Percentiles rank a stretch among this genome's conserved stretches.
These are phyloP conservation scores for Geotrypetes seraphini DNA, from an alignment of 2,797 vertebrate species.

Conservation along the genomic window DNA sequence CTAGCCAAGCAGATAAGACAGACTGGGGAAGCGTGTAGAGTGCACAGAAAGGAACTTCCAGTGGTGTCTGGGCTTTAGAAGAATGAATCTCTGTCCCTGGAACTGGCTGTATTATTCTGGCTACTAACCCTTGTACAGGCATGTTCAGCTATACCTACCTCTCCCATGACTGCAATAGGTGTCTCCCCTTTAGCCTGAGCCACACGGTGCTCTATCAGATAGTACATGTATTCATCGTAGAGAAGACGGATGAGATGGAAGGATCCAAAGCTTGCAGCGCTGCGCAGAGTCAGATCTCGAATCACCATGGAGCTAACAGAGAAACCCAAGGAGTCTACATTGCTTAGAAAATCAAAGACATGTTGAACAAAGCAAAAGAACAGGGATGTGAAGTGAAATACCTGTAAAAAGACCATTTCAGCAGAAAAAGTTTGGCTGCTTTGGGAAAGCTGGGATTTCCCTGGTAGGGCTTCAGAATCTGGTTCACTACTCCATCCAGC, in stretches of 20 bases:
- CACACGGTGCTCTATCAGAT: conserved; percentile 83
- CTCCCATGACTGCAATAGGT: conserved; percentile 86
- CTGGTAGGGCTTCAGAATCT: conserved; percentile 79
- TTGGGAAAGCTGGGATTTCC: conserved; percentile 69
- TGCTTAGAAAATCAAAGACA: too few relatives aligned
- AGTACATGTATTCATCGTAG: conserved; percentile 93
- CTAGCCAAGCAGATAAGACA: too few relatives aligned
- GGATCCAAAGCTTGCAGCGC: conserved; percentile 83
- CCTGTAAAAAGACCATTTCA: conserved; percentile 95
- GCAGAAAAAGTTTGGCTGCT: conserved; percentile 83
- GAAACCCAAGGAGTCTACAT: too few relatives aligned
- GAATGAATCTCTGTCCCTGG: too few relatives aligned
- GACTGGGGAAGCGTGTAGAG: too few relatives aligned
- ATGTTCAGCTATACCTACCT: too few relatives aligned
- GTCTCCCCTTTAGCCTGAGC: conserved; percentile 83
- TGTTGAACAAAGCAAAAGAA: too few relatives aligned
- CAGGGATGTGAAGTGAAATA: conserved; percentile 31
- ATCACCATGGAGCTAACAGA: conserved; percentile 80
- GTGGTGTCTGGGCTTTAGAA: too few relatives aligned
- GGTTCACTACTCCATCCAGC: conserved; percentile 75
- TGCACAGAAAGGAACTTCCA: too few relatives aligned
- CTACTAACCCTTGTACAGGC: too few relatives aligned
- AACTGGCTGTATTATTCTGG: too few relatives aligned
- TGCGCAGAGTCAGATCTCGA: conserved; percentile 82
- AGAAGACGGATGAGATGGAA: conserved; percentile 86